These are phyloP conservation scores for Fistularia commersonii DNA, from an alignment of 2,797 vertebrate species.

Conservation along the genomic window DNA sequence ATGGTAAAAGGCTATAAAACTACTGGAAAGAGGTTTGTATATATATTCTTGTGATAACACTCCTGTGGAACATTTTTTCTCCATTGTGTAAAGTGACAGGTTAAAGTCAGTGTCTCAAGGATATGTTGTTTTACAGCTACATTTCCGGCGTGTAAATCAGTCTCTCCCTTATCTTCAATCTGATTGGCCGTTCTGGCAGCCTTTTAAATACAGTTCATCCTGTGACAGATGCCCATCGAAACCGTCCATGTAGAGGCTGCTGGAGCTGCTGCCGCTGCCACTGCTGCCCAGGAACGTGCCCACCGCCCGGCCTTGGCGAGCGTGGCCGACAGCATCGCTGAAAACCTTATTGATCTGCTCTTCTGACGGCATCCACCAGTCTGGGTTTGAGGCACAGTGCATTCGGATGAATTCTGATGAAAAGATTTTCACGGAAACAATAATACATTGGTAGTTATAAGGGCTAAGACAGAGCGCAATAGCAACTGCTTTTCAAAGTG, in stretches of 20 bases:
- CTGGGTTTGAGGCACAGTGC: conserved; percentile 97
- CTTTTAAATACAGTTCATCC: conserved; percentile 89
- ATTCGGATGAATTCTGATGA: conserved; percentile 96
- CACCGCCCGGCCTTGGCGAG: conserved; percentile 93
- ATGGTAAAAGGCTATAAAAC: conserved; percentile 42
- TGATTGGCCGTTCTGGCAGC: conserved; percentile 84
- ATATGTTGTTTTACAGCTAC: conserved; percentile 58
- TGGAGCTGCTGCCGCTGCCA: conserved; percentile 74
- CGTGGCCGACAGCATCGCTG: conserved; percentile 95
- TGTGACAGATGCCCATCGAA: conserved; percentile 88
- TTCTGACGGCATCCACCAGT: conserved; percentile 99
- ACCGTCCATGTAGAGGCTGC: conserved; percentile 87
- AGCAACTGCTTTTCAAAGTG: too few species aligned
- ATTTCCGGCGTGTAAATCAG: conserved; percentile 34
- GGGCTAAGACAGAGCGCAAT: too few species aligned
- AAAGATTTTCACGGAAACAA: conserved; percentile 1
- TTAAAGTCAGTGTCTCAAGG: conserved; percentile 45
- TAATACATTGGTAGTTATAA: too few species aligned
- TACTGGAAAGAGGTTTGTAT: conserved; percentile 20
- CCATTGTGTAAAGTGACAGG: conserved; percentile 50
- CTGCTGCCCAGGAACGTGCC: conserved; percentile 83
- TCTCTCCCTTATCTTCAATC: conserved; percentile 73
- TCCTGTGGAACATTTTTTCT: conserved; percentile 62
- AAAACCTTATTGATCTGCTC: conserved; percentile 99
- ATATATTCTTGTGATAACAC: conserved; percentile 27